These are phyloP conservation scores for Dermolepida albohirtum DNA, from an alignment of 2,888 invertebrate species.

Conservation along the genomic window DNA sequence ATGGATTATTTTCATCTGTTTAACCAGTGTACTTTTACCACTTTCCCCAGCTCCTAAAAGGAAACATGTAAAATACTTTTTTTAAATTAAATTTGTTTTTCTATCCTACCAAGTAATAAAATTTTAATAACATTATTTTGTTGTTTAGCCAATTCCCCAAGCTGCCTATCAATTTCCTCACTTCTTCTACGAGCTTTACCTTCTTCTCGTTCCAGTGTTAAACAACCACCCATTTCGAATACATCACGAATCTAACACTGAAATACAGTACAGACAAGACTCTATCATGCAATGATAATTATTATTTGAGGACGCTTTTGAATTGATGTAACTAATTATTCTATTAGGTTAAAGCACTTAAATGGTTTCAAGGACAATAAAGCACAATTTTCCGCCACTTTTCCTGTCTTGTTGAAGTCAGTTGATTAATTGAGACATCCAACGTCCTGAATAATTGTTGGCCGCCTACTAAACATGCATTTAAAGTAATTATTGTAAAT, in stretches of 20 bases:
- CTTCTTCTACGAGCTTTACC: conserved; percentile 70
- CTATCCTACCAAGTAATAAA: conserved; percentile 69
- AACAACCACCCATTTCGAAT: conserved; percentile 71
- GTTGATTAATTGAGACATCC: conserved; percentile 22
- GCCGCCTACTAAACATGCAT: neutral
- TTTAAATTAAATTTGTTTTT: conserved; percentile 2
- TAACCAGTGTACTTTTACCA: conserved; percentile 76
- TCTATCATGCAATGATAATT: conserved; percentile 3
- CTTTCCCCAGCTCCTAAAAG: conserved; percentile 73
- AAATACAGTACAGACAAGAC: conserved; percentile 8
- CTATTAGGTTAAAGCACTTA: conserved; percentile 40
- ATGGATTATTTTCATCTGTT: conserved; percentile 79
- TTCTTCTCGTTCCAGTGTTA: conserved; percentile 73
- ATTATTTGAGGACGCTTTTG: conserved; percentile 17
- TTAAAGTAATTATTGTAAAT: conserved; percentile 14
- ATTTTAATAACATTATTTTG: conserved; percentile 74
- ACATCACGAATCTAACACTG: conserved; percentile 55
- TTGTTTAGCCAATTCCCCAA: conserved; percentile 70
- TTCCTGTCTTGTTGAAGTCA: neutral
- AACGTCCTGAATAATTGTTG: neutral
- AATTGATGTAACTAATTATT: conserved; percentile 28
- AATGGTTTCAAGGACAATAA: conserved; percentile 37
- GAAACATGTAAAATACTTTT: neutral
- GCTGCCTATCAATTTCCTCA: conserved; percentile 72
- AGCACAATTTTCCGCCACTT: conserved; percentile 16